These are phyloP conservation scores for Lampropteryx suffumata DNA, from an alignment of 2,888 invertebrate genomes.

Conservation along the genomic window DNA sequence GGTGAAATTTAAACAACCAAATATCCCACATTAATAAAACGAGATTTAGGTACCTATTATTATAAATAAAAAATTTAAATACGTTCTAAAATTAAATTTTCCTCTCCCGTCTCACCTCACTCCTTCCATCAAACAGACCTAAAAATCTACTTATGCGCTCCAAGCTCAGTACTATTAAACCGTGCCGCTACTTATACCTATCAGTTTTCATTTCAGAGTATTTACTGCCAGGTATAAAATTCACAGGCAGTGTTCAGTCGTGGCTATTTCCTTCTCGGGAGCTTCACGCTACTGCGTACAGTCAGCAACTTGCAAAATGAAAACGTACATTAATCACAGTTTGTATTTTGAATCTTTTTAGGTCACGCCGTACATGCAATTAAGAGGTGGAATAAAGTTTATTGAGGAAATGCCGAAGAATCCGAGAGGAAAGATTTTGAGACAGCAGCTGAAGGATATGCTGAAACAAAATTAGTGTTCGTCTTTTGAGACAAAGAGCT, in stretches of 20 bases:
- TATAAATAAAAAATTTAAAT: no score
- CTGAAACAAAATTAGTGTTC: conserved; percentile 47
- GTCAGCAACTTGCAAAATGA: conserved; percentile 29
- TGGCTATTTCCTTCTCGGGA: conserved; percentile 19
- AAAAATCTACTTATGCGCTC: no score
- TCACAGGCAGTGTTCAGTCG: conserved; percentile 9
- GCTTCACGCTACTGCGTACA: conserved; percentile 18
- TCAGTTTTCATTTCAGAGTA: no score
- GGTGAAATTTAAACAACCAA: no score
- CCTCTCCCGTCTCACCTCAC: no score
- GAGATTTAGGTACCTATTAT: no score
- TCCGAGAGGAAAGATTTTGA: conserved; percentile 86
- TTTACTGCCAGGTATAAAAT: background rate
- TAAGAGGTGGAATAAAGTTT: conserved; percentile 87
- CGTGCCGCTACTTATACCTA: no score
- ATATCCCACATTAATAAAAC: no score
- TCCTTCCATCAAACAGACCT: no score
- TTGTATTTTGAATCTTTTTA: conserved; percentile 40
- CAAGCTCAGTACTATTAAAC: no score
- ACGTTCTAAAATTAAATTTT: no score
- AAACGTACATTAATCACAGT: conserved; percentile 33
- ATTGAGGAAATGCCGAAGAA: conserved; percentile 86
- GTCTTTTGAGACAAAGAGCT: no score
- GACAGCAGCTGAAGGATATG: conserved; percentile 79
- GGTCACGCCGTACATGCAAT: conserved; percentile 84